These are phyloP conservation scores for Calephelis virginiensis DNA, from an alignment of 1,140 invertebrate species.

Conservation along the genomic window DNA sequence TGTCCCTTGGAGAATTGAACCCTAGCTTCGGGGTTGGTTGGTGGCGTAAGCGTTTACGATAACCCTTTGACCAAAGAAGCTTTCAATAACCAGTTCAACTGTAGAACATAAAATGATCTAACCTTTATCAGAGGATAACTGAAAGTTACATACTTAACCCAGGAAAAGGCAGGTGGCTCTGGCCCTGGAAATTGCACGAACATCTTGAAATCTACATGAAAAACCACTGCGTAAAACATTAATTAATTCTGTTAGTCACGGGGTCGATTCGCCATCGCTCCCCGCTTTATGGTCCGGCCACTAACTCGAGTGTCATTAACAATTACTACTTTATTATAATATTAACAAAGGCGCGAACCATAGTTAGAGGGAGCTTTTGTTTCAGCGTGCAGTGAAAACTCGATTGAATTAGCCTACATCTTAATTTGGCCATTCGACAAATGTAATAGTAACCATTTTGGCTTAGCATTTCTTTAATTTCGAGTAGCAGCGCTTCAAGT, in stretches of 20 bases:
- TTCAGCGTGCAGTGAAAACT: constrained; percentile 51
- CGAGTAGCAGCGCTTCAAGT: constrained; percentile 33
- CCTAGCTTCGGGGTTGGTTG: too few species aligned
- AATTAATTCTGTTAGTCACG: constrained; percentile 29
- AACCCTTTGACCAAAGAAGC: too few species aligned
- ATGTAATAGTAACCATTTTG: constrained; percentile 24
- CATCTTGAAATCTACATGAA: not conserved
- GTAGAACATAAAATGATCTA: too few species aligned
- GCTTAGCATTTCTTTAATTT: constrained; percentile 12
- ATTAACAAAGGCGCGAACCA: constrained; percentile 60
- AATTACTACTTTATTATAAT: constrained; percentile 65
- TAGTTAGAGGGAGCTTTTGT: constrained; percentile 57
- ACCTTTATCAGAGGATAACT: too few species aligned
- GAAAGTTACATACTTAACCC: too few species aligned
- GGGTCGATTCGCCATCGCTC: constrained; percentile 50
- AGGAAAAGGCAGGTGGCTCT: too few species aligned
- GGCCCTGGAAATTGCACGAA: not conserved
- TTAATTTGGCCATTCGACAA: constrained; percentile 8
- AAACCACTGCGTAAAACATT: constrained; percentile 3
- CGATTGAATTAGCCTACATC: constrained; percentile 12
- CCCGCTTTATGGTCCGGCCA: constrained; percentile 50
- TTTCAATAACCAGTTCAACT: too few species aligned
- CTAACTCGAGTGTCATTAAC: constrained; percentile 63
- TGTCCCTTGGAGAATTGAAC: too few species aligned
- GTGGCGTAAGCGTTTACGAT: too few species aligned